Conservation (phyloP, 2,888 invertebrate genomes). For the Synergus umbraculus region DNA sequence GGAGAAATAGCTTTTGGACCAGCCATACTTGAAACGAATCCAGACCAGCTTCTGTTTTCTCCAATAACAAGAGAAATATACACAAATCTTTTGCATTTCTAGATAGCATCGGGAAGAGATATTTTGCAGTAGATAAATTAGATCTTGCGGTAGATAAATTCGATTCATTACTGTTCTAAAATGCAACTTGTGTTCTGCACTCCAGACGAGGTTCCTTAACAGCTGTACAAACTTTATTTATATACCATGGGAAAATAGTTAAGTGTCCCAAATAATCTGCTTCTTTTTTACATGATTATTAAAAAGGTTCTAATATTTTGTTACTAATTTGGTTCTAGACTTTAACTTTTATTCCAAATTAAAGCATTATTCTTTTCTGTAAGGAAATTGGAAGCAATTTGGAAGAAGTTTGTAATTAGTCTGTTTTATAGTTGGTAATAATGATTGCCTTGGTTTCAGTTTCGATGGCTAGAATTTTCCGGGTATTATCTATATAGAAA, state of each 20-base stretch:
- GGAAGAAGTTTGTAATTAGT: background rate
- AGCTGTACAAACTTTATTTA: background rate
- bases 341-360: background rate
- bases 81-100: background rate
- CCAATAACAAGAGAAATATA: conserved; percentile 50
- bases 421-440: background rate
- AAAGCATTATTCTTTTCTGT: background rate
- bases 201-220: background rate
- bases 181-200: background rate
- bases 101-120: background rate
- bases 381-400: background rate
- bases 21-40: conserved; percentile 35
- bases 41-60: conserved; percentile 51
- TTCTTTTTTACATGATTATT: conserved; percentile 1
- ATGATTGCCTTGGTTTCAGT: background rate
- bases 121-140: background rate
- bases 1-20: conserved; percentile 41
- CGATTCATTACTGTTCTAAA: background rate
- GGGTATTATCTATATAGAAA: background rate
- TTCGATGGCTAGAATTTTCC: background rate
- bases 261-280: conserved; percentile 7
- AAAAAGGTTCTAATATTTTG: background rate
- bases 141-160: conserved; percentile 17
- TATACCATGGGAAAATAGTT: background rate
- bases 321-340: background rate